Evolutionary conservation across 2,888 invertebrate genomes (phyloP), one percentile per base, ranked within the genome.

Genomic region (Melanotus villosus): DNA sequence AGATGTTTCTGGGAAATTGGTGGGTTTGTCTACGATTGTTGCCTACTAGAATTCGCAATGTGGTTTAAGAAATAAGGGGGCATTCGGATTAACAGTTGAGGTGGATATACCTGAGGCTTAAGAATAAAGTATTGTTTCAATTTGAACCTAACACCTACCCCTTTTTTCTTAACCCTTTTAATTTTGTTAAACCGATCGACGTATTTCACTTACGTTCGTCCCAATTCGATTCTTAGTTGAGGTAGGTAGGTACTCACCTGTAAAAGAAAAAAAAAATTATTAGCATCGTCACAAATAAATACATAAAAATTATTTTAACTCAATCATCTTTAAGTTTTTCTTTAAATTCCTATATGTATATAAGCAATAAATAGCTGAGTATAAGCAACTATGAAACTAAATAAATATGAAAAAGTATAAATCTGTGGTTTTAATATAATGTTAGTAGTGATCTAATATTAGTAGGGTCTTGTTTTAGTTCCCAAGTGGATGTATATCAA

Each of bases 1-100:
- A 58, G 67, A 65, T 73, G 72, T 72, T 76, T 72, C 70, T 70
- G 58, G 66, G 64, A 75, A 75, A 76, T 76, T 73, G 76, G 69
- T 70, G 69, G 76, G 73, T 75, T 76, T 71, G 73, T 71, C 71
- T 67, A 63, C 75, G 68, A 71, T 71, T 72, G 71, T 71, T 71
- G 64, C 71, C 72, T 73, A 70, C 72, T 68, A 58, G 56, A 73
- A 71, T 73, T 73, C 66, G 57, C 66, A 72, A 54, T 62, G 59
- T 59, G 68, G 59, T 66, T 63, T 63, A 65, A 68, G 68, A 56
- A 65, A 58, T 58, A 63, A 64, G 41, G 38, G 50, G 38, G 50
- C 32, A 57, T 47, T 68, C 57, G 50, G 56, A 64, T 68, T 68
- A 68, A 64, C 47, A 56, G 47, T 32, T 34, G 34, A 14, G 36